Evolutionary conservation across 2,888 invertebrate genomes (phyloP).

Genomic region (Acronicta leporina): DNA sequence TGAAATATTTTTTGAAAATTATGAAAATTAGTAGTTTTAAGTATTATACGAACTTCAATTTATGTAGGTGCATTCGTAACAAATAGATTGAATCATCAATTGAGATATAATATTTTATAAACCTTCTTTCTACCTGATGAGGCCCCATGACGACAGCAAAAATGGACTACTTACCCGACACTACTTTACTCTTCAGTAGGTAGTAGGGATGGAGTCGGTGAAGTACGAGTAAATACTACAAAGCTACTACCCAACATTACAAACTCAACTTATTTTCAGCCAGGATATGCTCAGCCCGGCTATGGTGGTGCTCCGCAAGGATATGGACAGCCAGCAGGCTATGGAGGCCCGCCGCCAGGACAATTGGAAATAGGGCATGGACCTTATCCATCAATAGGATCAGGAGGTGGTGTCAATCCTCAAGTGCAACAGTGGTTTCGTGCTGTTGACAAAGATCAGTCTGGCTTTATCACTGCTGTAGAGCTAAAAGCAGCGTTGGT

Average conservation of each 20-base stretch:
- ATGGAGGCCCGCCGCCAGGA: constrained; percentile 59
- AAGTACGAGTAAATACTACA: too few relatives aligned
- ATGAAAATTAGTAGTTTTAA: too few relatives aligned
- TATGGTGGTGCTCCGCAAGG: constrained; percentile 25
- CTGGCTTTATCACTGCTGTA: constrained; percentile 93
- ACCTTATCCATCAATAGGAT: constrained; percentile 84
- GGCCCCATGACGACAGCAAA: too few relatives aligned
- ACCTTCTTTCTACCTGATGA: too few relatives aligned
- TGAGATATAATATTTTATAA: too few relatives aligned
- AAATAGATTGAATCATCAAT: too few relatives aligned
- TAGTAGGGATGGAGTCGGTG: too few relatives aligned
- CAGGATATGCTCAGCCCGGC: constrained; percentile 17
- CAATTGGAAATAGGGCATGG: constrained; percentile 83
- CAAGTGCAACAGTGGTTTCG: constrained; percentile 95
- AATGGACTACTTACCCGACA: too few relatives aligned
- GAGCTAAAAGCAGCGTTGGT: constrained; percentile 95
- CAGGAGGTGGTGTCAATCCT: constrained; percentile 89
- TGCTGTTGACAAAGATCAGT: constrained; percentile 94
- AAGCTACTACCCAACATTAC: not conserved
- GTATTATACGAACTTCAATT: too few relatives aligned
- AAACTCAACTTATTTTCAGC: constrained; percentile 25
- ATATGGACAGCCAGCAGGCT: constrained; percentile 56
- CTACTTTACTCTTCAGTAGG: too few relatives aligned
- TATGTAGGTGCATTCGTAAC: too few relatives aligned
- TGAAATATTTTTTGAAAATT: too few relatives aligned